Evolutionary conservation across 2,797 vertebrate species (phyloP).

Genomic region (Melanotaenia nigrans): DNA sequence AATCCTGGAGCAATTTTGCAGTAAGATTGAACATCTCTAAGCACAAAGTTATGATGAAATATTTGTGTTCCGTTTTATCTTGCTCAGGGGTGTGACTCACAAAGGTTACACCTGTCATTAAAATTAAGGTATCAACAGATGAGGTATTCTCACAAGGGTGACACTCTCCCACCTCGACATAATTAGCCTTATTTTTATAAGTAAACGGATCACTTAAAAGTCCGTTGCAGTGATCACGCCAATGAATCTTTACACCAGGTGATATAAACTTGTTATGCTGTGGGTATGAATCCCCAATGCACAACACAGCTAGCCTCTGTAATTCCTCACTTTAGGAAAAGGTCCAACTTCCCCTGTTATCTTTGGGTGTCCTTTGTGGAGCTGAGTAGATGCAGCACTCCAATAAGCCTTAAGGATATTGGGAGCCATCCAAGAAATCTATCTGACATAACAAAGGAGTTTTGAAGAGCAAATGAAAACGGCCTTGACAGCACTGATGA

Average conservation of each 20-base stretch:
- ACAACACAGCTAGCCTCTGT: conserved; percentile 19
- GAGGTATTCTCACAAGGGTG: conserved; percentile 77
- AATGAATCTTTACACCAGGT: conserved; percentile 71
- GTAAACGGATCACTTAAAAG: conserved; percentile 72
- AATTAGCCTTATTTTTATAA: conserved; percentile 75
- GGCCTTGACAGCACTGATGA: conserved; percentile 60
- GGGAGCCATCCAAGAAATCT: conserved; percentile 79
- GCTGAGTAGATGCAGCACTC: conserved; percentile 69
- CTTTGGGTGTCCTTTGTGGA: conserved; percentile 78
- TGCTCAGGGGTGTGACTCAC: conserved; percentile 65
- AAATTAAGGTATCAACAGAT: conserved; percentile 74
- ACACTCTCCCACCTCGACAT: conserved; percentile 53
- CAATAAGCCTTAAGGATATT: conserved; percentile 79
- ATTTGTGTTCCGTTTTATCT: conserved; percentile 55
- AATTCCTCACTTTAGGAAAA: conserved; percentile 65
- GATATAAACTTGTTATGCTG: conserved; percentile 61
- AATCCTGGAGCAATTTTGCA: conserved; percentile 17
- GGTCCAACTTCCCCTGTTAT: conserved; percentile 75
- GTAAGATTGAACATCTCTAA: conserved; percentile 13
- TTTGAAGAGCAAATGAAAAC: conserved; percentile 77
- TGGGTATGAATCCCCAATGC: conserved; percentile 46
- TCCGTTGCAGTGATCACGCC: conserved; percentile 60
- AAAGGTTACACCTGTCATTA: conserved; percentile 75
- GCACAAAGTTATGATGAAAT: conserved; percentile 32
- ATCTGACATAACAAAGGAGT: conserved; percentile 79